phyloP scores from a whole-genome alignment of 2,888 invertebrate genomes.

The Drosophila seclusa region DNA sequence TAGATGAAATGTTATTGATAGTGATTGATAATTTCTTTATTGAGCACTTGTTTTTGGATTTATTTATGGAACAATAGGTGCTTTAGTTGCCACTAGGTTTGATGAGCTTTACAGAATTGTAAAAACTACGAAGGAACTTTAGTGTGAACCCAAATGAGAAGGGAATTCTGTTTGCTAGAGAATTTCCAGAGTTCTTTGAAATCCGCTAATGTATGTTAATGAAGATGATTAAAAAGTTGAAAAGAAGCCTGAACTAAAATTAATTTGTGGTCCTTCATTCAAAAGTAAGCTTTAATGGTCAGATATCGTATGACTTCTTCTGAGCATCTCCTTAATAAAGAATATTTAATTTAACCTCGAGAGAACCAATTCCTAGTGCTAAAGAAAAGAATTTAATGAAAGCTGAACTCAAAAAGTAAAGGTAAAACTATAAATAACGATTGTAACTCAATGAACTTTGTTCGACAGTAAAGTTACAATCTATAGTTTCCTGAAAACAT shows the following conservation, averaged over 20 bases:
- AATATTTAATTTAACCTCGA: neutral
- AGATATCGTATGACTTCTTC: neutral
- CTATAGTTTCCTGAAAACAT: neutral
- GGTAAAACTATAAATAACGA: too few species aligned
- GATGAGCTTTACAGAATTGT: slow-evolving; percentile 14
- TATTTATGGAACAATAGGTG: slow-evolving; percentile 10
- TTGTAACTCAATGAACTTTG: neutral
- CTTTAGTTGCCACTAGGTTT: neutral
- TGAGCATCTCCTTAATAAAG: neutral
- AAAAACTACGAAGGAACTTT: neutral
- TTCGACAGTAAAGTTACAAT: neutral
- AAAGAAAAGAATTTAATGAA: neutral
- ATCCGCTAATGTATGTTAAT: neutral
- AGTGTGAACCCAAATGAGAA: too few species aligned
- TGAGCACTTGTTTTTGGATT: slow-evolving; percentile 26
- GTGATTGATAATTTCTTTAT: slow-evolving; percentile 40
- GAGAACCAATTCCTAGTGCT: neutral
- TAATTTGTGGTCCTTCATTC: neutral
- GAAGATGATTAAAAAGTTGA: neutral
- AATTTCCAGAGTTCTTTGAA: neutral
- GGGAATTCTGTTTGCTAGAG: too few species aligned
- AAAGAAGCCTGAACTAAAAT: neutral
- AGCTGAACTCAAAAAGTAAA: neutral
- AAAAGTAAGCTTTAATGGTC: neutral
- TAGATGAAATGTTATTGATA: slow-evolving; percentile 1